Evolutionary conservation across 2,888 invertebrate genomes (phyloP).

Genomic region (Dimorphilus gyrociliatus): DNA sequence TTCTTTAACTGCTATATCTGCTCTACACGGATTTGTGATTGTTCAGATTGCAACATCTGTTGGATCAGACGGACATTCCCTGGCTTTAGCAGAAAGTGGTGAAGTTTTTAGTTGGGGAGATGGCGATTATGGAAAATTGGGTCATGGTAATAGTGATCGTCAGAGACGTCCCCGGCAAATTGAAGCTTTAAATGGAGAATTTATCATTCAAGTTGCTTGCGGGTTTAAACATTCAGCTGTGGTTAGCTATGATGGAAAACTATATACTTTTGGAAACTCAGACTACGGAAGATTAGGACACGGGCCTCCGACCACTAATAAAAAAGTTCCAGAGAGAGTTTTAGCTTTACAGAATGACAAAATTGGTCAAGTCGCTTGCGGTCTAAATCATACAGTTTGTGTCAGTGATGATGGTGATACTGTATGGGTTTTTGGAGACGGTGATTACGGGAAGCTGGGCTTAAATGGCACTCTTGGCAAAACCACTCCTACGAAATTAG

Average conservation of each 20-base stretch:
- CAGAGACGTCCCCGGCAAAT: constrained; percentile 48
- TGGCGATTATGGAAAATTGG: constrained; percentile 50
- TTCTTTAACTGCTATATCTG: constrained; percentile 45
- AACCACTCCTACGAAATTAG: constrained; percentile 41
- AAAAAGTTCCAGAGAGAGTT: constrained; percentile 47
- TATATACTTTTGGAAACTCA: constrained; percentile 51
- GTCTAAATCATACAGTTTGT: constrained; percentile 49
- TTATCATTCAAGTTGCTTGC: constrained; percentile 46
- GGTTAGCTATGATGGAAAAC: constrained; percentile 47
- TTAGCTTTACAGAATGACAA: constrained; percentile 41
- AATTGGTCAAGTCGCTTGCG: constrained; percentile 46
- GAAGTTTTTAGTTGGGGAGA: constrained; percentile 53
- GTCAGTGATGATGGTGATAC: constrained; percentile 44
- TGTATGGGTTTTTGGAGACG: constrained; percentile 51
- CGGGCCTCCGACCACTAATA: constrained; percentile 46
- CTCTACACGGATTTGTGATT: constrained; percentile 49
- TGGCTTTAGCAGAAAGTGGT: constrained; percentile 49
- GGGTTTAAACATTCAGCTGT: constrained; percentile 51
- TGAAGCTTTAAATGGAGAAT: constrained; percentile 47
- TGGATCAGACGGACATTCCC: constrained; percentile 50
- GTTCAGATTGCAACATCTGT: constrained; percentile 47
- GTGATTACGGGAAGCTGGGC: constrained; percentile 49
- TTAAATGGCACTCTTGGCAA: constrained; percentile 31
- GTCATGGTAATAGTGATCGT: constrained; percentile 49
- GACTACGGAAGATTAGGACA: constrained; percentile 47